Base-by-base conservation (phyloP, 2,888 invertebrate species). In the Eupithecia centaureata region DNA sequence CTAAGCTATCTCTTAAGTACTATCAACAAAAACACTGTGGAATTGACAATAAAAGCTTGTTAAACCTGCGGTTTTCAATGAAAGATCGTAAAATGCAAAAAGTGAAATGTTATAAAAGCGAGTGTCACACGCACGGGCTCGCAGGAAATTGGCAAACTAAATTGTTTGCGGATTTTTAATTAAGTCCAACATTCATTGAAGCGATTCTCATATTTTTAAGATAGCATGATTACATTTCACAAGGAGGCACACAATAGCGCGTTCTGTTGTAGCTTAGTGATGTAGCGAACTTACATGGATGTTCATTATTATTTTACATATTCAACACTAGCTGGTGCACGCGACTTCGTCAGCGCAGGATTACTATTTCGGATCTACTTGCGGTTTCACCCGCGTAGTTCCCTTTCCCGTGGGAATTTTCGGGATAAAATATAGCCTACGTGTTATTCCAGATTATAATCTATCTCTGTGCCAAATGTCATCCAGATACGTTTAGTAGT, bases 61-160 rank as follows among this genome's bases (percentile, higher is more conserved):
- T 32, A 33, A 32, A 67, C 54, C 59, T 47, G 52, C 38, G 67
- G 27, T 28, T 63, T 58, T 57, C 25, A 25, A 2, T 25, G 13
- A 38, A 56, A 60, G 12, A 57, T 52, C 62, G 61, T 64, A 47
- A 63, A 64, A 61, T 61, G 33, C 35, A 32, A 62, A 64, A 63
- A 5, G 35, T 47, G 61, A 57, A 61, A 57, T 38, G 25, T 58
- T 59, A 59, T 64, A 32, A 69, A 65, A 63, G 61, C 35, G 5
- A 63, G 63, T 67, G 75, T 71, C 75, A 73, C 54, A 60, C 65
- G 58, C 75, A 75, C 65, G 65, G 52, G 32, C 42, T 54, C 18
- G 32, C 66, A 67, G 72, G 70, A 73, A 73, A 73, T 73, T 73
- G 71, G 63, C 65, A 65, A 70, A 72, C 72, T 72, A 73, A 70